phyloP scores from a whole-genome alignment of 2,113 vertebrate genomes.

The Vulpes ferrilata region DNA sequence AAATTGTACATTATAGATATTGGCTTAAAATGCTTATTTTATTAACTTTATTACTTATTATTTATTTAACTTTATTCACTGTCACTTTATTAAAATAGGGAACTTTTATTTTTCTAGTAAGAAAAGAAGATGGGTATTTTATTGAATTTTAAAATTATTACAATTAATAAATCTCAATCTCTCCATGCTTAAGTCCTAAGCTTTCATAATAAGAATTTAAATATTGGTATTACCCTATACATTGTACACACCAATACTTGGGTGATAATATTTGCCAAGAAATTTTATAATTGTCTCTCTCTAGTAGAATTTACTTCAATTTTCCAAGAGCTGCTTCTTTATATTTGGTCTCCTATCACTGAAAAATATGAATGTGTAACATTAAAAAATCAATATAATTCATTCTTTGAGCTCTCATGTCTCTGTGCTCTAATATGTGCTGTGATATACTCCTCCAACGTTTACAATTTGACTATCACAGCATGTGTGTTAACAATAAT shows the following conservation, averaged over 20 bases:
- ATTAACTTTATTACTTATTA: background rate
- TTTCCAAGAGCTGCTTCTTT: conserved; percentile 28
- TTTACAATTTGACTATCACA: background rate
- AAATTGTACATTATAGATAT: conserved; percentile 40
- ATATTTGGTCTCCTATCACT: background rate
- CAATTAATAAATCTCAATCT: background rate
- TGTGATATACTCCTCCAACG: background rate
- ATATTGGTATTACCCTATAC: background rate
- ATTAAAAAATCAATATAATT: background rate
- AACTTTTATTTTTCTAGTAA: conserved; percentile 20
- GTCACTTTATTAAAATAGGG: background rate
- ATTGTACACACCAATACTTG: background rate
- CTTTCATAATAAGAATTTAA: background rate
- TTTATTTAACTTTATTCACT: background rate
- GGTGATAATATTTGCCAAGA: background rate
- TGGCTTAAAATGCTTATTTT: background rate
- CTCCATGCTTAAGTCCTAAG: background rate
- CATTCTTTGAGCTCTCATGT: background rate
- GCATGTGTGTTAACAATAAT: background rate
- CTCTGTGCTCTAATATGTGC: background rate
- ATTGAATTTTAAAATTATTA: background rate
- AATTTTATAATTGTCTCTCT: background rate
- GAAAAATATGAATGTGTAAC: background rate
- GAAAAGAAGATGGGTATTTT: background rate
- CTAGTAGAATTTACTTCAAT: background rate